A percentile compares a stretch with the other conserved stretches of the same genome.
Evolutionary conservation across 2,113 vertebrate species (phyloP).

Genomic region (Hoplias malabaricus): DNA sequence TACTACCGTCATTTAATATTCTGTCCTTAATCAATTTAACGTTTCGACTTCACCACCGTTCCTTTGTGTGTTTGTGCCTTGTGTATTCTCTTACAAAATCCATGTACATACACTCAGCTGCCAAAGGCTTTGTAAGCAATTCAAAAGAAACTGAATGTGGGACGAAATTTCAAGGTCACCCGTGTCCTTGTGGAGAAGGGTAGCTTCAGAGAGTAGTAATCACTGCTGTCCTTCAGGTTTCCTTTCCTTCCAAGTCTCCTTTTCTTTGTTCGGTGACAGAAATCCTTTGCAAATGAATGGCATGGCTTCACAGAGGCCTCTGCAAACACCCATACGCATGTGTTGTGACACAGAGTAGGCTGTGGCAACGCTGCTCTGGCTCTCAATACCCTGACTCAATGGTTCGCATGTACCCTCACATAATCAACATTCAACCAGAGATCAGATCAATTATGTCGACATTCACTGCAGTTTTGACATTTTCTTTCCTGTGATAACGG

Average conservation of each 20-base stretch:
- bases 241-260: neutral
- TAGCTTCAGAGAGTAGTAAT: neutral
- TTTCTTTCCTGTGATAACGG: neutral
- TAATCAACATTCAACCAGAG: neutral
- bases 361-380: too few species aligned
- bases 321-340: neutral
- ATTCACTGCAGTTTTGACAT: constrained; percentile 2
- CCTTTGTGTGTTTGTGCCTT: neutral
- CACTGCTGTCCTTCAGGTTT: neutral
- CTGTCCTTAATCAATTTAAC: neutral
- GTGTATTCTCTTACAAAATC: neutral
- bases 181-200: neutral
- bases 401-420: neutral
- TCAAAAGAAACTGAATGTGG: neutral
- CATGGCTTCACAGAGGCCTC: neutral
- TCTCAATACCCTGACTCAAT: neutral
- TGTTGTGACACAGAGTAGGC: neutral
- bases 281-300: neutral
- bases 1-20: neutral
- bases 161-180: constrained; percentile 14
- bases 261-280: neutral
- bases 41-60: neutral
- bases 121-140: neutral
- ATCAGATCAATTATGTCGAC: neutral
- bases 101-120: neutral